Conservation (phyloP, 2,113 vertebrate species). For the Mustela lutreola region DNA sequence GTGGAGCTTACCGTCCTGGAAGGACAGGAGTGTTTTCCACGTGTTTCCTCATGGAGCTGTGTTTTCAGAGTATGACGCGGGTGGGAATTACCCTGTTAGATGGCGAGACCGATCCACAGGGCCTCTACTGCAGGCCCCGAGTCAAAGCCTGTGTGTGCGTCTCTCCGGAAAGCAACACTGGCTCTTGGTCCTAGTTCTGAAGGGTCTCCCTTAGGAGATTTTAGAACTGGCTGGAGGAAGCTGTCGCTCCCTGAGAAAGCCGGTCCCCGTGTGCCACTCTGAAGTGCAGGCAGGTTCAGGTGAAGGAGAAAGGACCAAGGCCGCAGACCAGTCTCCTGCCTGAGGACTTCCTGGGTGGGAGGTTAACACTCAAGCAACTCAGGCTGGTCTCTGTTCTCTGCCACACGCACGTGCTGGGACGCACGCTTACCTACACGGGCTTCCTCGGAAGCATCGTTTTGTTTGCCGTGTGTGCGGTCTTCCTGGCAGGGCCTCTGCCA, state of each 20-base stretch:
- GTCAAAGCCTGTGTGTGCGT: rapidly evolving
- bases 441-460: rapidly evolving
- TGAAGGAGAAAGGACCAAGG: neutral
- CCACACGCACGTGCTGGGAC: rapidly evolving
- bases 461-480: neutral
- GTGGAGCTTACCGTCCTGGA: neutral
- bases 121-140: neutral
- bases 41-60: conserved; percentile 1
- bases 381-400: neutral
- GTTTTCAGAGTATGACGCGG: neutral
- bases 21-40: neutral
- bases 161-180: neutral
- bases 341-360: conserved; percentile 64
- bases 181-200: neutral
- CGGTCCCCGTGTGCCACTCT: neutral
- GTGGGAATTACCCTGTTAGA: conserved; percentile 13
- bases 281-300: neutral
- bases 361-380: neutral
- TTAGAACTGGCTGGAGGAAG: conserved; percentile 54
- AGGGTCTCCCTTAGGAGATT: neutral
- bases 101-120: neutral
- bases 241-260: neutral
- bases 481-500: too few relatives aligned
- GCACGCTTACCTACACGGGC: rapidly evolving
- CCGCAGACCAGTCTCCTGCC: neutral